Percentiles rank a stretch among this genome's conserved stretches.
Conservation (phyloP, 2,888 invertebrate species). For the Blomia tropicalis region DNA sequence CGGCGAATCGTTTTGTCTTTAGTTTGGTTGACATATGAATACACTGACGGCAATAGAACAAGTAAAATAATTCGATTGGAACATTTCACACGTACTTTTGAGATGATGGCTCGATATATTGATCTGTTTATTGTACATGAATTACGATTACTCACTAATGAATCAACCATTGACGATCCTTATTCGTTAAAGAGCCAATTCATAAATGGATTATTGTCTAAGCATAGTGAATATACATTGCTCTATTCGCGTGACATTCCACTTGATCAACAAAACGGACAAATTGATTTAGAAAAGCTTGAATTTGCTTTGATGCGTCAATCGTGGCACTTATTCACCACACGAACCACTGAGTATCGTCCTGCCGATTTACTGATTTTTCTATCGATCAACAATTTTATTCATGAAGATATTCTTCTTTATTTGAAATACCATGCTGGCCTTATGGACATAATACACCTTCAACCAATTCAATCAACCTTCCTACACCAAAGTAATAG, state of each 20-base stretch:
- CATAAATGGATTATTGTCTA: neutral
- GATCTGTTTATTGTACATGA: slow-evolving; percentile 20
- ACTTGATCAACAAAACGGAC: neutral
- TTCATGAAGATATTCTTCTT: neutral
- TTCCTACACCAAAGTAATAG: neutral
- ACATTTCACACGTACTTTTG: neutral
- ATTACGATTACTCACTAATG: neutral
- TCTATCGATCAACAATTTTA: slow-evolving; percentile 14
- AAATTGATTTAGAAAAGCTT: neutral
- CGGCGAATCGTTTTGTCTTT: slow-evolving; percentile 17
- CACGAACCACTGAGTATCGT: slow-evolving; percentile 27
- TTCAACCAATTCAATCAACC: neutral
- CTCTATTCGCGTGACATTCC: neutral
- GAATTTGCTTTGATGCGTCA: neutral
- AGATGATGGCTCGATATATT: slow-evolving; percentile 8
- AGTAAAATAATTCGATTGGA: neutral
- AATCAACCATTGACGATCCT: neutral
- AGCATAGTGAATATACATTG: neutral
- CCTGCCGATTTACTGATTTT: slow-evolving; percentile 29
- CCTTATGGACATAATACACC: neutral
- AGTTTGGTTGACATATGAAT: slow-evolving; percentile 5
- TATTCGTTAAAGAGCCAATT: neutral
- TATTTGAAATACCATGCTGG: slow-evolving; percentile 20
- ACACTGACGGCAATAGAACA: neutral
- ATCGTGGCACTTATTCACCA: slow-evolving; percentile 1